These are phyloP conservation scores for Gnatocerus cornutus DNA, from an alignment of 2,888 invertebrate genomes.

Conservation along the genomic window DNA sequence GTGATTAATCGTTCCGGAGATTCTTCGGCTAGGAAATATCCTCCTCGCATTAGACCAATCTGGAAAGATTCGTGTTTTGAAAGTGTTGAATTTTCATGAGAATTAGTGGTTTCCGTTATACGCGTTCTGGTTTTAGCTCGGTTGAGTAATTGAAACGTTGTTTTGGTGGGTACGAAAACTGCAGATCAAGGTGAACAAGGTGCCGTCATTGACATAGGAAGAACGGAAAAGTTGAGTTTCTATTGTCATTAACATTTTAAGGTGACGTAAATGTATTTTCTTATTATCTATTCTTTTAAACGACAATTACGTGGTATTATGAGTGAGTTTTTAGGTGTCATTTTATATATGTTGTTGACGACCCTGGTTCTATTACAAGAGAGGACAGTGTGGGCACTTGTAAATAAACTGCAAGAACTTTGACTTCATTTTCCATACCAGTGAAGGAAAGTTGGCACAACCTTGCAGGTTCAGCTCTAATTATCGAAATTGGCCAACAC, in stretches of 20 bases:
- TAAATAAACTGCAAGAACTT: no score
- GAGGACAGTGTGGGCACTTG: no score
- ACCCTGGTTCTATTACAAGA: neutral
- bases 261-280: conserved; percentile 11
- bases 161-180: conserved; percentile 12
- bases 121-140: neutral
- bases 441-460: no score
- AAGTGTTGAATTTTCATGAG: neutral
- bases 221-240: conserved; percentile 16
- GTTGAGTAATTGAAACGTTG: neutral
- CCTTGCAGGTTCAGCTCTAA: no score
- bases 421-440: no score
- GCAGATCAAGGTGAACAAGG: conserved; percentile 32
- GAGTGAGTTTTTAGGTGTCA: neutral
- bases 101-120: neutral
- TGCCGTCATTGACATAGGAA: conserved; percentile 37
- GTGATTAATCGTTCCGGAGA: conserved; percentile 82
- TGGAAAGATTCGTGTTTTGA: conserved; percentile 61
- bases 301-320: neutral
- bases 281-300: neutral
- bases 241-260: conserved; percentile 9
- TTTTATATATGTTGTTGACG: conserved; percentile 2
- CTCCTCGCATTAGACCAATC: conserved; percentile 90
- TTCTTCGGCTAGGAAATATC: conserved; percentile 89
- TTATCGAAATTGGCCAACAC: no score